Percentiles rank a stretch among this genome's conserved stretches.
Evolutionary conservation across 2,888 invertebrate species (phyloP).

Genomic region (Nasonia oneida): DNA sequence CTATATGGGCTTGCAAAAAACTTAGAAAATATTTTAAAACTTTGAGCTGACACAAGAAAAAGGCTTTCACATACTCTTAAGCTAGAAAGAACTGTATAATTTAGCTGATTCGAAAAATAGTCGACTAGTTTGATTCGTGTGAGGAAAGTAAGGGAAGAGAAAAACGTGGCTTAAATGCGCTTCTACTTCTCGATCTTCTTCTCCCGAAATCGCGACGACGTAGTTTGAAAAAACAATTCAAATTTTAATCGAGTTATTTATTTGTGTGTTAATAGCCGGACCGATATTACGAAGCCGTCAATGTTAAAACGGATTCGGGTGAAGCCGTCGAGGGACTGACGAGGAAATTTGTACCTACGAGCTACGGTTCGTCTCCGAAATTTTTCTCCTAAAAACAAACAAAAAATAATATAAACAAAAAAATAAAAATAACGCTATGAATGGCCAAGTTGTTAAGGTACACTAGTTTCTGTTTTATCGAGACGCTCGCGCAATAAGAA

Average conservation of each 20-base stretch:
- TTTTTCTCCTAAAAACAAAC: slow-evolving; percentile 48
- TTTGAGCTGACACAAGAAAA: background rate
- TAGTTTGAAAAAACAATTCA: slow-evolving; percentile 11
- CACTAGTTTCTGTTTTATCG: slow-evolving; percentile 45
- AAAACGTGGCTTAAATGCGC: background rate
- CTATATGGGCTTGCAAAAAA: background rate
- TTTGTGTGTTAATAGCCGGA: slow-evolving; percentile 62
- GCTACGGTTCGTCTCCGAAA: slow-evolving; percentile 60
- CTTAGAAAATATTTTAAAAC: background rate
- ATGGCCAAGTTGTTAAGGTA: slow-evolving; percentile 32
- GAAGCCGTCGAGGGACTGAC: slow-evolving; percentile 60
- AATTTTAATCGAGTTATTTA: slow-evolving; percentile 59
- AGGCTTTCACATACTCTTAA: slow-evolving; percentile 38
- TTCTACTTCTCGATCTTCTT: slow-evolving; percentile 37
- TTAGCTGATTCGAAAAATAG: slow-evolving; percentile 22
- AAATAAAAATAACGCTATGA: slow-evolving; percentile 17
- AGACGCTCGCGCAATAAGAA: slow-evolving; percentile 50
- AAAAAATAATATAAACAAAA: background rate
- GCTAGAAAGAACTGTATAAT: background rate
- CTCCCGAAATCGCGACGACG: slow-evolving; percentile 54
- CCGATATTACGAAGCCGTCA: slow-evolving; percentile 60
- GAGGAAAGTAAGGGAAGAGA: slow-evolving; percentile 43
- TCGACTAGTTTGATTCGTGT: slow-evolving; percentile 27
- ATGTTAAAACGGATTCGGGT: slow-evolving; percentile 61
- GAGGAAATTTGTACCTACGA: slow-evolving; percentile 59